Percentiles rank a stretch among this genome's conserved stretches.
Evolutionary conservation across 1,140 invertebrate genomes (phyloP).

Genomic region (Paracyclopina nana): DNA sequence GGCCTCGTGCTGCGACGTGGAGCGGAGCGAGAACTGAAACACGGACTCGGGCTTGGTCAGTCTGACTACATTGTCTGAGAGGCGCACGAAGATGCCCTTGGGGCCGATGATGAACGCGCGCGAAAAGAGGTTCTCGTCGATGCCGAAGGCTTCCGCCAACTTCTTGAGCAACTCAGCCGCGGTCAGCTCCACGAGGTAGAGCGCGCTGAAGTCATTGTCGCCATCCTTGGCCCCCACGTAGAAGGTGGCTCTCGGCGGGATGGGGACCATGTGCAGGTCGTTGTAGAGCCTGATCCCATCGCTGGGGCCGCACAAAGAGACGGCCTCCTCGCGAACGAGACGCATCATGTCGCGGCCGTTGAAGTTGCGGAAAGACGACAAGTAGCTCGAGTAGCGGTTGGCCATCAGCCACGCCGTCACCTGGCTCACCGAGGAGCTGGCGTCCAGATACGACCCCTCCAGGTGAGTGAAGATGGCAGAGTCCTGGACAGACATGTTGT

Average conservation of each 20-base stretch:
- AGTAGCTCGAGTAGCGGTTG: constrained; percentile 30
- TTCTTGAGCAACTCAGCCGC: constrained; percentile 1
- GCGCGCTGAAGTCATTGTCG: constrained; percentile 6
- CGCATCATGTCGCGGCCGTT: constrained; percentile 66
- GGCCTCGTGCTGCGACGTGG: neutral
- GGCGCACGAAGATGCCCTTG: constrained; percentile 4
- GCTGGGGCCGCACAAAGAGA: constrained; percentile 77
- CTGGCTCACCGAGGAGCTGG: neutral
- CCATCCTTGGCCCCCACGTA: constrained; percentile 8
- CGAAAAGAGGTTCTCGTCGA: neutral
- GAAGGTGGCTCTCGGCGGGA: constrained; percentile 7
- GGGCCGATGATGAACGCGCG: neutral
- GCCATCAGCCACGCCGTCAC: constrained; percentile 45
- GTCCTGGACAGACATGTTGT: neutral
- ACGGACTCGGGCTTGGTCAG: constrained; percentile 5
- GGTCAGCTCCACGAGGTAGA: constrained; percentile 4
- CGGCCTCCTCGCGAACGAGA: constrained; percentile 65
- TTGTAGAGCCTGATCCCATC: constrained; percentile 80
- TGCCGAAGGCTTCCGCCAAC: neutral
- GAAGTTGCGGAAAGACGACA: constrained; percentile 48
- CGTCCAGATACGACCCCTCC: neutral
- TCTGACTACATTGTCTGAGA: neutral
- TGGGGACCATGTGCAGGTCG: constrained; percentile 40
- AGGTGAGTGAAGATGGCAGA: neutral
- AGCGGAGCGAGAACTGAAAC: constrained; percentile 8